Base-by-base conservation (phyloP, 1,140 invertebrate genomes). In the Leucophenga varia region DNA sequence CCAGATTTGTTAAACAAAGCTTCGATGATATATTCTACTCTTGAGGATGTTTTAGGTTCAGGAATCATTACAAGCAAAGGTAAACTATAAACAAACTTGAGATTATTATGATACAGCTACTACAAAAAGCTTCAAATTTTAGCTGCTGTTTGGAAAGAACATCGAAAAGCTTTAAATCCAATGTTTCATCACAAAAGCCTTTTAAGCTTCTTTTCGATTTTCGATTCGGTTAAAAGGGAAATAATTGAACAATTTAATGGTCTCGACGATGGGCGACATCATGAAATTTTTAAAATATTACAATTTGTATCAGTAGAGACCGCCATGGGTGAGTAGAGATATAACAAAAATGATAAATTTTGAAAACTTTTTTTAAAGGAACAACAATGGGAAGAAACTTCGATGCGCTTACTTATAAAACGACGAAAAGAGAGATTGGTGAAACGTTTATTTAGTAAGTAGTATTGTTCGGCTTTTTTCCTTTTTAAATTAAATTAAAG, bases 81-180 rank as follows among this genome's bases (percentile, higher is more conserved):
- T 30, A 30, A 30, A 8, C 7, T 30, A 7, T 7, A n/a, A 30
- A 30, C 7, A 8, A n/a, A 8, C 28, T 30, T 8, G 28, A n/a
- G n/a, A 30, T n/a, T n/a, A 30, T 30, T n/a, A 30, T n/a, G n/a
- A n/a, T 30, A 30, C 28, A n/a, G n/a, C 7, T n/a, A 30, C 28
- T 30, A 7, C 34, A 35, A 44, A 19, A n/a, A n/a, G n/a, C n/a
- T n/a, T n/a, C n/a, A n/a, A n/a, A n/a, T n/a, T n/a, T 41, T 13
- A 44, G 43, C 14, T 18, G 18, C n/a, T 8, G n/a, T 34, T 21
- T 44, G 43, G 43, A 16, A 34, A 19, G 12, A 31, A 20, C 32
- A 44, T 36, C 30, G 43, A 5, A 31, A 32, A 14, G 4, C 35
- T 10, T 20, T 44, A 8, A 44, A 36, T 35, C 43, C 43, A 17